Evolutionary conservation across 2,113 vertebrate genomes (phyloP).

Genomic region (Aphelocoma coerulescens): DNA sequence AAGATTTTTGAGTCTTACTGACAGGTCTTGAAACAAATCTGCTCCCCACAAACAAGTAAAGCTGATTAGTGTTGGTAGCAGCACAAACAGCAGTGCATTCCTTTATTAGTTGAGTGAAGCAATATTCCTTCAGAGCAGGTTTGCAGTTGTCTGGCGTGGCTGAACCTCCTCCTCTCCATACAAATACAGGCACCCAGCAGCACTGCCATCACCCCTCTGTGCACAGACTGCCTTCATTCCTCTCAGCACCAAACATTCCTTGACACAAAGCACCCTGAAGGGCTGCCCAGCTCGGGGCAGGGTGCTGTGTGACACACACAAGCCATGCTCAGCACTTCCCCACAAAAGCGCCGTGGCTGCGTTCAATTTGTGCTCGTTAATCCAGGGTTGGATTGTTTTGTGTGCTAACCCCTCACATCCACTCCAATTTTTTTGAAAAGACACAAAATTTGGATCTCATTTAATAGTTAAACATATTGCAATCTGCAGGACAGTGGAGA

Average conservation of each 20-base stretch:
- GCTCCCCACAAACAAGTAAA: background rate
- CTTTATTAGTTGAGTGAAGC: background rate
- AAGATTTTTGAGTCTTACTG: constrained; percentile 35
- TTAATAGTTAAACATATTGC: background rate
- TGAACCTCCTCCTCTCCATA: background rate
- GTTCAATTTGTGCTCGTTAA: background rate
- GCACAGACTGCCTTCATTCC: background rate
- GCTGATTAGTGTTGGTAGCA: background rate
- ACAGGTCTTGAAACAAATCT: constrained; percentile 35
- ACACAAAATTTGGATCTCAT: background rate
- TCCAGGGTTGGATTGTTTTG: background rate
- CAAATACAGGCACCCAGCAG: background rate
- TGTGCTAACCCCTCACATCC: background rate
- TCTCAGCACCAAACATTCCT: background rate
- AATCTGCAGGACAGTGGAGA: background rate
- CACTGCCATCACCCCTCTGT: background rate
- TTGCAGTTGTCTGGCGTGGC: background rate
- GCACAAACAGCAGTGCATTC: background rate
- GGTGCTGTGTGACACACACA: fast-evolving
- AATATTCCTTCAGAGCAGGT: background rate
- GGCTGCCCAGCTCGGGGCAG: background rate
- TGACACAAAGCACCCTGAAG: background rate
- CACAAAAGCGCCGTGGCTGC: background rate
- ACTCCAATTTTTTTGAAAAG: background rate
- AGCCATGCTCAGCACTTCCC: background rate